Evolutionary conservation across 2,797 vertebrate genomes (phyloP).

Genomic region (Danio kyathit): DNA sequence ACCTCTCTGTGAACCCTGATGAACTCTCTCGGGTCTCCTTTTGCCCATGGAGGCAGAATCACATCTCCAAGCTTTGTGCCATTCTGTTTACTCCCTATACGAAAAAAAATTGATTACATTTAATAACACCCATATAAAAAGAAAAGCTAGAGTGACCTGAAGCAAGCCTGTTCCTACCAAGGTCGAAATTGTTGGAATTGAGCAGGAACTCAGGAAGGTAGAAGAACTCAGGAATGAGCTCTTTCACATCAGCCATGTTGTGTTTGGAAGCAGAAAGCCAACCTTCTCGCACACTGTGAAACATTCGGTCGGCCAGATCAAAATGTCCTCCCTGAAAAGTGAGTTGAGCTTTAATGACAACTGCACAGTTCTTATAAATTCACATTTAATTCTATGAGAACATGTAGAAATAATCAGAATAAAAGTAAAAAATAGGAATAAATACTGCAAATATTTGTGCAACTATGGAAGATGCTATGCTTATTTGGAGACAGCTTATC

Average conservation of each 20-base stretch:
- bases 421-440: neutral
- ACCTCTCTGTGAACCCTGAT: constrained; percentile 98
- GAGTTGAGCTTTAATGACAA: neutral
- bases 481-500: constrained; percentile 14
- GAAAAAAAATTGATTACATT: neutral
- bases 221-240: constrained; percentile 98
- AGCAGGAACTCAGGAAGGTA: constrained; percentile 97
- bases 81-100: constrained; percentile 94
- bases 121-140: neutral
- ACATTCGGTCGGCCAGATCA: constrained; percentile 98
- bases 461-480: neutral
- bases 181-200: constrained; percentile 97
- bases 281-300: constrained; percentile 95
- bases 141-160: neutral
- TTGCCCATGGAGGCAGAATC: constrained; percentile 95
- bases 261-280: constrained; percentile 98
- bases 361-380: neutral
- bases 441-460: constrained; percentile 16
- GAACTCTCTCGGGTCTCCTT: constrained; percentile 97
- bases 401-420: too few relatives aligned
- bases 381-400: too few relatives aligned
- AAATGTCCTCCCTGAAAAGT: constrained; percentile 92
- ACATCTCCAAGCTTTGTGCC: constrained; percentile 94
- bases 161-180: constrained; percentile 79
- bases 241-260: constrained; percentile 99